A percentile compares a stretch with the other conserved stretches of the same genome.
Evolutionary conservation across 92 coral and sea anemone species (phyloP).

Genomic region (Diadumene lineata): DNA sequence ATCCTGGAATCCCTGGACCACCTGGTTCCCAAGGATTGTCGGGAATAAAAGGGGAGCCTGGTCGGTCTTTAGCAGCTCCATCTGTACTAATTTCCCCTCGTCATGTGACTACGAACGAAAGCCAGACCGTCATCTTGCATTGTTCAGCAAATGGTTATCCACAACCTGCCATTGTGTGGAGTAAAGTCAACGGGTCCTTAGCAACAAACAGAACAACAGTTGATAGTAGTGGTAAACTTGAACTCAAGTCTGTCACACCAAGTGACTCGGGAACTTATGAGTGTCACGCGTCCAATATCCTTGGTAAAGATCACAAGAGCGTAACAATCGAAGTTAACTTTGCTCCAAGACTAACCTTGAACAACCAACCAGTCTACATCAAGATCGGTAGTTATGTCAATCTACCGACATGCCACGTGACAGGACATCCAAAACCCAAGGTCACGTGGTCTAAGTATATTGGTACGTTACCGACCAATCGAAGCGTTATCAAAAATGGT

Average conservation of each 20-base stretch:
- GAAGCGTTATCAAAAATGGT: not conserved
- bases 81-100: conserved; percentile 29
- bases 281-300: no score
- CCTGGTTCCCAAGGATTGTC: conserved; percentile 21
- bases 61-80: conserved; percentile 35
- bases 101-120: not conserved
- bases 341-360: no score
- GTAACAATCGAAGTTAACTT: no score
- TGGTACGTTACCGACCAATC: conserved; percentile 6
- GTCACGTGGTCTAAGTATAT: conserved; percentile 1
- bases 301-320: no score
- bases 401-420: no score
- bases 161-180: conserved; percentile 1
- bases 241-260: no score
- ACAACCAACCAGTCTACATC: no score
- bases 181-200: not conserved
- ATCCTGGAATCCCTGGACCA: conserved; percentile 12
- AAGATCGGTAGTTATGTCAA: not conserved
- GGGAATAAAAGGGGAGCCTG: conserved; percentile 42
- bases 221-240: not conserved
- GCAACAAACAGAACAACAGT: not conserved
- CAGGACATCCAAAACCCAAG: not conserved
- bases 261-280: no score
- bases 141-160: conserved; percentile 2
- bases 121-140: not conserved